phyloP scores from a whole-genome alignment of 37 sponge, comb jelly and placozoan genomes.

The Halichondria panicea region DNA sequence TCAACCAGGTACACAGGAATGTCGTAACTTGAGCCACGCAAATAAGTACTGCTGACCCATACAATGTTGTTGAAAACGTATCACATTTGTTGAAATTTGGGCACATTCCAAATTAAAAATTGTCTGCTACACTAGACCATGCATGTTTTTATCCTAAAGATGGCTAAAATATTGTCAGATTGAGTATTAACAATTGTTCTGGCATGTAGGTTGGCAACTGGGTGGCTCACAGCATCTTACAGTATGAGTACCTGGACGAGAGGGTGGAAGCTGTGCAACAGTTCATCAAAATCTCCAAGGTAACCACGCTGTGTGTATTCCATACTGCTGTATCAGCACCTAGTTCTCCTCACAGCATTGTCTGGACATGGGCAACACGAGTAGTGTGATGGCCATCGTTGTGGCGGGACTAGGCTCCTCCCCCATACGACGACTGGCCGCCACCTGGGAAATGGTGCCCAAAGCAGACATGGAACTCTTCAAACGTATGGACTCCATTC shows the following conservation, averaged over 20 bases:
- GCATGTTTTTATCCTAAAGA: neutral
- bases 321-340: neutral
- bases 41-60: no score
- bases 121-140: no score
- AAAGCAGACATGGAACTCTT: conserved; percentile 51
- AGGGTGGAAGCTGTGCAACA: conserved; percentile 53
- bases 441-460: conserved; percentile 65
- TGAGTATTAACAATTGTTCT: neutral
- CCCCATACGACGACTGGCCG: conserved; percentile 72
- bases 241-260: conserved; percentile 64
- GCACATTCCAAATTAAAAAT: no score
- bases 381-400: conserved; percentile 83
- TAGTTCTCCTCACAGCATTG: conserved; percentile 55
- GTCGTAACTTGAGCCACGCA: no score
- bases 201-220: conserved; percentile 70
- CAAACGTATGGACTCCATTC: conserved; percentile 53
- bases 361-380: conserved; percentile 78
- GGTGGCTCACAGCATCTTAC: conserved; percentile 63
- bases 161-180: neutral
- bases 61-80: no score
- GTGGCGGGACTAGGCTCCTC: conserved; percentile 78
- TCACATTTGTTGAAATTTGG: no score
- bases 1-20: conserved; percentile 68
- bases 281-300: conserved; percentile 65
- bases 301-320: neutral